Base-by-base conservation (phyloP, 1,140 invertebrate genomes). In the Leptestheria dahalacensis region DNA sequence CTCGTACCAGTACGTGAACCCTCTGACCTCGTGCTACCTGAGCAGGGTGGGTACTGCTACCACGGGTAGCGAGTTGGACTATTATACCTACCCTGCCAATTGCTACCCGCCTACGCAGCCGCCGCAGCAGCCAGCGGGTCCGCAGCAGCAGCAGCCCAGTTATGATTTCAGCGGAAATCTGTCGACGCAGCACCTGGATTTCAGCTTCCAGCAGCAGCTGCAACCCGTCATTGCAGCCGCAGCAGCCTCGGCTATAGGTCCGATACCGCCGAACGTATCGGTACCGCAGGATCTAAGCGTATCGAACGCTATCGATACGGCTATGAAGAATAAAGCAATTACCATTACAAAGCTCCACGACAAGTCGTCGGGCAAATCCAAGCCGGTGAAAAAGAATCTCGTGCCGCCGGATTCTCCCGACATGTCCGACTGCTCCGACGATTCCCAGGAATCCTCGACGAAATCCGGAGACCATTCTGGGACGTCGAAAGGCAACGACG, bases 1-100 rank as follows among this genome's bases (percentile, higher is more conserved):
- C 79, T 95, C 91, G 68, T 95, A 95, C 77, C 91, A 94, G 76
- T 95, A 94, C 72, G 90, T 94, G 62, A 94, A 93, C 76, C 90
- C 90, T 58, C 78, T 94, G 52, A 49, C 58, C 28, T 60, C 48
- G 18, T 60, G 51, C 51, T 50, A 52, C 48, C 23, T 52, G 6
- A 41, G 6, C 33, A 41, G 26, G 58, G 58, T 4, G 49, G 58
- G 12, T 41, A 41, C 6, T 15, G 15, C 33, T 9, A 9, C 33
- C 21, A 29, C 10, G 15, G 33, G 33, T 41, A 41, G 33, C 33
- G 33, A 41, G 15, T 15, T 41, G 15, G 33, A 41, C 15, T 41
- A 41, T n/a, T n/a, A n/a, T n/a, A n/a, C n/a, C 33, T 41, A 41
- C 33, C 15, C 33, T 41, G 33, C 33, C 15, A 41, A n/a, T n/a